phyloP scores from a whole-genome alignment of 2,113 vertebrate species.

The Neomonachus schauinslandi region DNA sequence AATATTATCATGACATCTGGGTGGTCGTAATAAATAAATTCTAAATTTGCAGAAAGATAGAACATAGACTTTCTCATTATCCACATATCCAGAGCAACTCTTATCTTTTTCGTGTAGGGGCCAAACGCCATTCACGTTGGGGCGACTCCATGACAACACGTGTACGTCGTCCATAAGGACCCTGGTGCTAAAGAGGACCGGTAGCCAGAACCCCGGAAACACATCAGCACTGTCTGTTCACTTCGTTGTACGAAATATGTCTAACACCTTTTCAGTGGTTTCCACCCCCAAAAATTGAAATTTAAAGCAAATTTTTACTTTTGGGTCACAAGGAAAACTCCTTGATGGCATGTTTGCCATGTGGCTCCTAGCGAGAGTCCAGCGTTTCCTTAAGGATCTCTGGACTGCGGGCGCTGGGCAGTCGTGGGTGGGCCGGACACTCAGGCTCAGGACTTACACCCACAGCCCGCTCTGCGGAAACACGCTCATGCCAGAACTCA shows the following conservation, averaged over 20 bases:
- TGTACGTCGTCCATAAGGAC: not conserved
- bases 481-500: rapidly evolving
- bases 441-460: rapidly evolving
- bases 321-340: not conserved
- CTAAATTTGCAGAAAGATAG: not conserved
- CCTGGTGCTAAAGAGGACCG: not conserved
- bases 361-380: not conserved
- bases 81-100: not conserved
- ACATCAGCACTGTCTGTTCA: not conserved
- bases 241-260: not conserved
- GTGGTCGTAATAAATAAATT: not conserved
- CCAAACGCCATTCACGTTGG: not conserved
- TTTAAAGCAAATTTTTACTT: not conserved
- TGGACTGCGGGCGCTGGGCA: no score
- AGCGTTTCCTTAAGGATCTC: not conserved
- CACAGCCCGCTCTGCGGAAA: not conserved
- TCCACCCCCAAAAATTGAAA: not conserved
- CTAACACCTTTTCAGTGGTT: not conserved
- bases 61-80: not conserved
- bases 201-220: not conserved
- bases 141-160: not conserved
- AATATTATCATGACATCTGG: no score
- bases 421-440: no score
- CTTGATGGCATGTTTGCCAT: rapidly evolving
- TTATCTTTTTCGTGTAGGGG: not conserved